phyloP scores from a whole-genome alignment of 2,113 vertebrate genomes.

The Theristicus caerulescens region DNA sequence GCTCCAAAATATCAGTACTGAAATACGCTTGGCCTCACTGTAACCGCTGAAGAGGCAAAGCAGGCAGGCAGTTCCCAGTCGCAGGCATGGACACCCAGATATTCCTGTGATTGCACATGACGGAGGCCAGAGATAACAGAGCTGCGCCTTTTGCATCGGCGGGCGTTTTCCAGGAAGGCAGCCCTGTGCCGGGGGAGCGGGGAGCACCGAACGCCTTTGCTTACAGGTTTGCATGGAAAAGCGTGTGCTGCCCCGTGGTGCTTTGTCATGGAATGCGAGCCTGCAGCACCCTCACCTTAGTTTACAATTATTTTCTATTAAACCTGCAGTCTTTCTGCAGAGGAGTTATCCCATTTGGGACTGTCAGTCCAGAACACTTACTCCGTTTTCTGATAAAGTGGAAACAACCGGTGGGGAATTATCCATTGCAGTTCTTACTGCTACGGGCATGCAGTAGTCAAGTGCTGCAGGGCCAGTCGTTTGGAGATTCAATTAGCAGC shows the following conservation, averaged over 20 bases:
- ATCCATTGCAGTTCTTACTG: background rate
- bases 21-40: background rate
- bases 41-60: background rate
- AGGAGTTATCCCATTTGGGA: background rate
- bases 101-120: background rate
- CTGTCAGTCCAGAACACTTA: background rate
- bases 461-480: background rate
- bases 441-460: background rate
- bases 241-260: background rate
- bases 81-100: rapidly evolving
- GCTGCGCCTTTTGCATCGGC: background rate
- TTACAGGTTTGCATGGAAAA: background rate
- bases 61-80: background rate
- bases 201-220: background rate
- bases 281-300: background rate
- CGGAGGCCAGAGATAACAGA: background rate
- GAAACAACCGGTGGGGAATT: background rate
- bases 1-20: background rate
- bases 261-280: background rate
- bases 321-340: background rate
- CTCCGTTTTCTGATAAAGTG: background rate
- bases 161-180: background rate
- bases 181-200: background rate
- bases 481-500: background rate
- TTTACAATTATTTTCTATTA: background rate